A percentile compares a stretch with the other conserved stretches of the same genome.
These are phyloP conservation scores for Eleginops maclovinus DNA, from an alignment of 2,113 vertebrate species.

Conservation along the genomic window DNA sequence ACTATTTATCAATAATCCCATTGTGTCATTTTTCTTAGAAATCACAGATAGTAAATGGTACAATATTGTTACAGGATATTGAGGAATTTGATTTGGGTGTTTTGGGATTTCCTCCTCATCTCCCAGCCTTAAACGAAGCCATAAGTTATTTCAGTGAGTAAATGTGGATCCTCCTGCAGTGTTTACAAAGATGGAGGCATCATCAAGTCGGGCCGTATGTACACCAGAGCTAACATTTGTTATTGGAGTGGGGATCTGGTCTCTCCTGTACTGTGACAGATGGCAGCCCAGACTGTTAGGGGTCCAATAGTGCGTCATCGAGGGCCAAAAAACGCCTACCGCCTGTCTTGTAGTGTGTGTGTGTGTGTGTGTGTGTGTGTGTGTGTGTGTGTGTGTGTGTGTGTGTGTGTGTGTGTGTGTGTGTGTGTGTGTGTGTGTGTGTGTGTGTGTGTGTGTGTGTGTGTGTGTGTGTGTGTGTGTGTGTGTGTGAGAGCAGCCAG, in stretches of 20 bases:
- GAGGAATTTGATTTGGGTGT: too few species aligned
- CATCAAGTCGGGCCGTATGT: conserved; percentile 50
- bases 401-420: background rate
- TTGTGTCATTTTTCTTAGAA: too few species aligned
- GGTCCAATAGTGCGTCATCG: conserved; percentile 59
- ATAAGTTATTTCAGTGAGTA: background rate
- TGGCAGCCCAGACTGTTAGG: conserved; percentile 72
- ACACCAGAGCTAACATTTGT: conserved; percentile 55
- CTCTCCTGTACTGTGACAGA: conserved; percentile 68
- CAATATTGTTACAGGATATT: too few species aligned
- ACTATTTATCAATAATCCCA: too few species aligned
- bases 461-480: conserved; percentile 1
- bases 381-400: conserved; percentile 16
- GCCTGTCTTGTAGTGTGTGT: conserved; percentile 50
- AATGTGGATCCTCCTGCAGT: conserved; percentile 16
- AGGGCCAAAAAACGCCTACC: conserved; percentile 57
- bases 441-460: conserved; percentile 24
- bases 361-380: conserved; percentile 16
- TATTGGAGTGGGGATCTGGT: conserved; percentile 45
- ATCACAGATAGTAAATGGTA: too few species aligned
- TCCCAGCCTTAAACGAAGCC: background rate
- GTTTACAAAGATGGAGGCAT: conserved; percentile 54
- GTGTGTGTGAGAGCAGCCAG: conserved; percentile 38
- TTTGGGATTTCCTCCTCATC: background rate
- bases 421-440: conserved; percentile 16